A percentile compares a stretch with the other conserved stretches of the same genome.
These are phyloP conservation scores for Argyresthia albistria DNA, from an alignment of 2,888 invertebrate genomes.

Conservation along the genomic window DNA sequence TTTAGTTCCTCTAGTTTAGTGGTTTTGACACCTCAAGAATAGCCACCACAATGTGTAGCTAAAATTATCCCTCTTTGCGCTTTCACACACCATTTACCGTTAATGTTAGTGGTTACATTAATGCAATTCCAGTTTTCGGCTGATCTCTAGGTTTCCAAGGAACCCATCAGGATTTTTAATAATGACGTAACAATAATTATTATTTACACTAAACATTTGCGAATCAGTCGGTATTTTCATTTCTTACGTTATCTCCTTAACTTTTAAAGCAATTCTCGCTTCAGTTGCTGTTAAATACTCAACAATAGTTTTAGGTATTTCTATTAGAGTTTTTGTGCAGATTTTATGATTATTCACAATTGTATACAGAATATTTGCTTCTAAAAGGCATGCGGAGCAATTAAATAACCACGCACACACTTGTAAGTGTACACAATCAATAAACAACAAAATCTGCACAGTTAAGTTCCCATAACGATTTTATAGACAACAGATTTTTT, in stretches of 20 bases:
- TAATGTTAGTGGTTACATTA: background rate
- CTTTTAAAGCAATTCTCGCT: background rate
- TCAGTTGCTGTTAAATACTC: background rate
- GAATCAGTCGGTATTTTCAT: conserved; percentile 57
- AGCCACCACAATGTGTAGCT: too few relatives aligned
- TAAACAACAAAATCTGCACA: too few relatives aligned
- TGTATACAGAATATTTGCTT: too few relatives aligned
- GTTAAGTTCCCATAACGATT: background rate
- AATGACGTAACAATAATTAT: conserved; percentile 42
- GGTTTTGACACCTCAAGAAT: too few relatives aligned
- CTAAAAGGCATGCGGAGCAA: too few relatives aligned
- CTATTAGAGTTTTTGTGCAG: too few relatives aligned
- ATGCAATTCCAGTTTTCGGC: background rate
- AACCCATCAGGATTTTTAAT: conserved; percentile 20
- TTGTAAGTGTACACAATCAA: too few relatives aligned
- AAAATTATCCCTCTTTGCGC: background rate
- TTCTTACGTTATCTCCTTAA: conserved; percentile 23
- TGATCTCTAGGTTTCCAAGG: background rate
- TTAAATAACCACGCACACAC: too few relatives aligned
- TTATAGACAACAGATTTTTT: too few relatives aligned
- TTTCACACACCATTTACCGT: background rate
- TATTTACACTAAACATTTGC: conserved; percentile 67
- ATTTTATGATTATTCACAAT: too few relatives aligned
- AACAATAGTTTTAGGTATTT: too few relatives aligned
- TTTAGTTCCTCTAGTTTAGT: too few relatives aligned